These are phyloP conservation scores for Cryptocheilus praepositus DNA, from an alignment of 2,888 invertebrate genomes.

Conservation along the genomic window DNA sequence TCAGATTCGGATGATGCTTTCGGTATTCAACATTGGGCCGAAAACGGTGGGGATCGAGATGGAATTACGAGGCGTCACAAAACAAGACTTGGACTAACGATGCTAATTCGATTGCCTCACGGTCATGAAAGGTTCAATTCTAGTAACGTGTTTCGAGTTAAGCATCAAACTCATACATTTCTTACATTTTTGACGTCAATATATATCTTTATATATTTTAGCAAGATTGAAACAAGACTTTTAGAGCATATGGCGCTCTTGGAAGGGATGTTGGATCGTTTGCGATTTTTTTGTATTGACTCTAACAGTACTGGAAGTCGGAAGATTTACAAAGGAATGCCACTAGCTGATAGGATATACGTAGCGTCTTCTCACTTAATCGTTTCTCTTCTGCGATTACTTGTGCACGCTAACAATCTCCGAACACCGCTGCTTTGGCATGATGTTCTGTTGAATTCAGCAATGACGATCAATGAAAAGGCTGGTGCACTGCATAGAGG, in stretches of 20 bases:
- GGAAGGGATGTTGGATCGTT: slow-evolving; percentile 83
- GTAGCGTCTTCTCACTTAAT: slow-evolving; percentile 61
- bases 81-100: slow-evolving; percentile 81
- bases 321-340: slow-evolving; percentile 52
- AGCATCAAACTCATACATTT: neutral
- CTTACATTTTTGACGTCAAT: neutral
- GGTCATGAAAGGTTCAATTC: slow-evolving; percentile 76
- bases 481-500: slow-evolving; percentile 56
- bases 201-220: slow-evolving; percentile 52
- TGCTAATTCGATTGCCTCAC: slow-evolving; percentile 79
- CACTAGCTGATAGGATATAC: slow-evolving; percentile 60
- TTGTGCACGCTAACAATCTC: slow-evolving; percentile 53
- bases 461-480: slow-evolving; percentile 54
- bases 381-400: slow-evolving; percentile 61
- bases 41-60: slow-evolving; percentile 53
- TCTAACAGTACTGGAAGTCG: slow-evolving; percentile 29
- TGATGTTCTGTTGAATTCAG: slow-evolving; percentile 66
- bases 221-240: slow-evolving; percentile 84
- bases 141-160: neutral
- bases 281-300: slow-evolving; percentile 76
- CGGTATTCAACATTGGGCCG: slow-evolving; percentile 60
- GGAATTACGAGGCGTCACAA: slow-evolving; percentile 65
- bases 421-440: slow-evolving; percentile 68
- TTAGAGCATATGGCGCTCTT: slow-evolving; percentile 88
- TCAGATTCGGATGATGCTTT: slow-evolving; percentile 70